A percentile compares a stretch with the other conserved stretches of the same genome.
These are phyloP conservation scores for Lasaia peninsularis DNA, from an alignment of 1,140 invertebrate genomes.

Conservation along the genomic window DNA sequence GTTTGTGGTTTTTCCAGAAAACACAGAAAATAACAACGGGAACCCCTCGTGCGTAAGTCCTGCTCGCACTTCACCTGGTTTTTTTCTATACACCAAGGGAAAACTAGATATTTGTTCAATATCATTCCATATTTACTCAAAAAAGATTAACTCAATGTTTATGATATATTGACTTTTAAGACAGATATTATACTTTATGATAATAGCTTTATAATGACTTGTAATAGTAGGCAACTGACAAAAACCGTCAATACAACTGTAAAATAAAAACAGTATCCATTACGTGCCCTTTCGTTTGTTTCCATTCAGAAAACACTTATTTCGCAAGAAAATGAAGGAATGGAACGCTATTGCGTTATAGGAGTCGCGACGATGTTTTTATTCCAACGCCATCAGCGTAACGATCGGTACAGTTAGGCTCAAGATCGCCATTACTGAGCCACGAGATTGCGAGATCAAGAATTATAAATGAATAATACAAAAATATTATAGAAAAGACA, in stretches of 20 bases:
- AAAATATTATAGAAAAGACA: conserved; percentile 1
- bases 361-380: conserved; percentile 6
- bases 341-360: conserved; percentile 8
- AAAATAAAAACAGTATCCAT: background rate
- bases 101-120: too few species aligned
- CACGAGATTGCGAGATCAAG: conserved; percentile 9
- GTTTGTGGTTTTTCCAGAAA: too few species aligned
- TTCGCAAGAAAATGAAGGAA: conserved; percentile 10
- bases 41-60: too few species aligned
- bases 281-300: conserved; percentile 10
- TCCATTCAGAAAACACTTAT: conserved; percentile 11
- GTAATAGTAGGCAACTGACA: background rate
- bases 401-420: conserved; percentile 9
- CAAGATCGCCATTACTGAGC: conserved; percentile 5
- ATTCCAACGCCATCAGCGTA: conserved; percentile 6
- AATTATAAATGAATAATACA: conserved; percentile 6
- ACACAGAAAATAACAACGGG: too few species aligned
- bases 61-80: too few species aligned
- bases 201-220: background rate
- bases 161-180: too few species aligned
- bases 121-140: too few species aligned
- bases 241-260: background rate
- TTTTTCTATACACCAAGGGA: too few species aligned
- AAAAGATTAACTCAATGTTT: too few species aligned
- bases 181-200: too few species aligned